Percentiles rank a stretch among this genome's conserved stretches.
Evolutionary conservation across 2,113 vertebrate genomes (phyloP).

Genomic region (Psittacara wagleri): DNA sequence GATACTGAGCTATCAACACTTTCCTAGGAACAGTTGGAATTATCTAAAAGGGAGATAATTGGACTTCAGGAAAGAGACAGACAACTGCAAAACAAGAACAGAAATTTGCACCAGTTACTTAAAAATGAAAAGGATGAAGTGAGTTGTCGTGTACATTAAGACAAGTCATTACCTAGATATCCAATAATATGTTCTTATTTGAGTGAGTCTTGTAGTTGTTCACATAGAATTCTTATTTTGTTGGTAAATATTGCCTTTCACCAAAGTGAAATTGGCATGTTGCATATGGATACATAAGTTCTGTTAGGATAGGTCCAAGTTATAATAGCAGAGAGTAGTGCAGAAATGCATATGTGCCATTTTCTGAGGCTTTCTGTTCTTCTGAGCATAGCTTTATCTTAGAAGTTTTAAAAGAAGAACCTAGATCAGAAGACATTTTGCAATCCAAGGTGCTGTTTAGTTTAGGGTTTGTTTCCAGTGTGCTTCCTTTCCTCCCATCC

Average conservation of each 20-base stretch:
- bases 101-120: conserved; percentile 89
- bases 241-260: not conserved
- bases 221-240: not conserved
- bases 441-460: not conserved
- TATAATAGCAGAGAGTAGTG: not conserved
- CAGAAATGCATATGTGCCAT: not conserved
- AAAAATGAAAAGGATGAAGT: conserved; percentile 98
- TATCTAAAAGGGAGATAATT: conserved; percentile 87
- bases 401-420: not conserved
- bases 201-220: not conserved
- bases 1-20: not conserved
- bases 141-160: conserved; percentile 34
- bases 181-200: not conserved
- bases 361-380: not conserved
- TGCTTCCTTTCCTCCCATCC: not conserved
- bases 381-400: not conserved
- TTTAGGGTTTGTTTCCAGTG: not conserved
- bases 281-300: not conserved
- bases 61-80: conserved; percentile 91
- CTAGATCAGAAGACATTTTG: not conserved
- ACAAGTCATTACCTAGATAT: not conserved
- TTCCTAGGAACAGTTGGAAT: conserved; percentile 90
- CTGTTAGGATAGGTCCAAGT: not conserved
- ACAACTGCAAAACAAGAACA: conserved; percentile 91
- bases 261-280: not conserved